Evolutionary conservation across 2,888 invertebrate genomes (phyloP), one percentile per base, ranked within the genome.

Genomic region (Dyspetes luteomarginatus): DNA sequence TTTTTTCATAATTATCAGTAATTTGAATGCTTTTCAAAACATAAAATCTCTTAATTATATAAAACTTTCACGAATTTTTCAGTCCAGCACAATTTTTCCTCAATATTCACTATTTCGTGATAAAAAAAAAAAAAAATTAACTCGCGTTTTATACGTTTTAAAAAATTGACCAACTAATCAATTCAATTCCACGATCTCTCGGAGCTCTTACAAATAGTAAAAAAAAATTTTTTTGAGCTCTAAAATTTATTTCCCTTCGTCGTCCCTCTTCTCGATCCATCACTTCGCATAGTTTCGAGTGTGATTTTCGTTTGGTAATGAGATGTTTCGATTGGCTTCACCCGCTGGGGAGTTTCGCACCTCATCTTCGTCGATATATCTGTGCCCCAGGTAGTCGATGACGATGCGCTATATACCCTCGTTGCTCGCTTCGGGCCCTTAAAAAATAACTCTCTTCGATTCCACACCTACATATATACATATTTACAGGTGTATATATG

Each of bases 321-420:
- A 89, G 86, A 84, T 86, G 84, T 84, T 88, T 86, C 86, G 86
- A 87, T 88, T 87, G 85, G 83, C 83, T 82, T 83, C 68, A 85
- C 86, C 84, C 83, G 85, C 84, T 83, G 85, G 26, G 73, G 9
- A 83, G 83, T 83, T 85, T 88, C 86, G 84, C 88, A 85, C 86
- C 87, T 85, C 85, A 82, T 43, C 75, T 78, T 74, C 78, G 81
- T 81, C 82, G 77, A 82, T 83, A 78, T 81, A 81, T 68, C 77
- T 71, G n/a, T n/a, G n/a, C n/a, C n/a, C 77, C 90, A 90, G 90
- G 90, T 90, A 90, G 89, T 85, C 88, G 83, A 88, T 90, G 90
- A 90, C 89, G 87, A 75, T 78, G 84, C 85, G 85, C 83, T 83
- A 80, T 78, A 68, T 72, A 71, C 56, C 36, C 60, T 24, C 45